Conservation (phyloP, 2,888 invertebrate genomes). For the Alsophila aescularia region DNA sequence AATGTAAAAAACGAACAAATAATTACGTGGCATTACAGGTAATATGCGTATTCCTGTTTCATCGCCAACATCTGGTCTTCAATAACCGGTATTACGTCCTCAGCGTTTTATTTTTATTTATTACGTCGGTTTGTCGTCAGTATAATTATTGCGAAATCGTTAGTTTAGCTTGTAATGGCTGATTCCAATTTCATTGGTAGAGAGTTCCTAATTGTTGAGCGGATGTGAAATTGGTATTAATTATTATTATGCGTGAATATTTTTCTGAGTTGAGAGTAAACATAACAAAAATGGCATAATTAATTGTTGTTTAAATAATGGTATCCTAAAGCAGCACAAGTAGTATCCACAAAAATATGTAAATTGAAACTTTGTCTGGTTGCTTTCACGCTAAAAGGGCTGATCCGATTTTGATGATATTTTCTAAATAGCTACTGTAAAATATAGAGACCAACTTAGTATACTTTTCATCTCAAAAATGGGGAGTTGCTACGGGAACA, state of each 20-base stretch:
- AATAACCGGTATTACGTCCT: conserved; percentile 55
- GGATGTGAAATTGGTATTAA: not conserved
- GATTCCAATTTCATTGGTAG: not conserved
- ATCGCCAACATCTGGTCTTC: conserved; percentile 62
- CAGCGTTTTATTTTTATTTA: conserved; percentile 20
- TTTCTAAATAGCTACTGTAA: too few relatives aligned
- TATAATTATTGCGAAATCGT: conserved; percentile 27
- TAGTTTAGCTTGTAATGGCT: not conserved
- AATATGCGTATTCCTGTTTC: conserved; percentile 71
- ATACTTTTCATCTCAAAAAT: too few relatives aligned
- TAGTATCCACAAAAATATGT: too few relatives aligned
- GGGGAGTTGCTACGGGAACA: too few relatives aligned
- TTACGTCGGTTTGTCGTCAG: conserved; percentile 9
- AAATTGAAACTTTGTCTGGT: too few relatives aligned
- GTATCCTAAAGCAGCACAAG: too few relatives aligned
- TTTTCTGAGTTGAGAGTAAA: not conserved
- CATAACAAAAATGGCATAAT: too few relatives aligned
- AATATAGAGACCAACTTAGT: too few relatives aligned
- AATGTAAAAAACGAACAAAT: conserved; percentile 60
- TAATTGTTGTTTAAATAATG: too few relatives aligned
- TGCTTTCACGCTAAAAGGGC: too few relatives aligned
- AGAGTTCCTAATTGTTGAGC: not conserved
- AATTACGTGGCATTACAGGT: conserved; percentile 58
- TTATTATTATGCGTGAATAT: not conserved
- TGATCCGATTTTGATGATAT: too few relatives aligned